These are phyloP conservation scores for Microtus californicus DNA, from an alignment of 2,797 vertebrate species.

Conservation along the genomic window DNA sequence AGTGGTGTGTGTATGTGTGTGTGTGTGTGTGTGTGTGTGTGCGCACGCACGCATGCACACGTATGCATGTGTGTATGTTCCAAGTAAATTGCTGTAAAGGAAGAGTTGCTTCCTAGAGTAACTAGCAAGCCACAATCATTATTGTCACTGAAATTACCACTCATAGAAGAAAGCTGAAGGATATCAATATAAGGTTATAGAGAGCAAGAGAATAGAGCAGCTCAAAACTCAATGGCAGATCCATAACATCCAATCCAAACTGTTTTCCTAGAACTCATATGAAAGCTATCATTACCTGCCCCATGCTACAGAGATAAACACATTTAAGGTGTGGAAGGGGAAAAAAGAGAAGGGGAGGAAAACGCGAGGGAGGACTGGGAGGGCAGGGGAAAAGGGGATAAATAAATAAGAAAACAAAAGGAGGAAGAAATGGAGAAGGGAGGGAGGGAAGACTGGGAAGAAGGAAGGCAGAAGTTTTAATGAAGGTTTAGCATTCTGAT, in stretches of 20 bases:
- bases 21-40: background rate
- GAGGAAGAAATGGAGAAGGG: too few species aligned
- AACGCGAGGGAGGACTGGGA: accelerated
- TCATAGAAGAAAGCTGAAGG: background rate
- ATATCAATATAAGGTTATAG: slow-evolving; percentile 10
- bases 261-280: background rate
- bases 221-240: background rate
- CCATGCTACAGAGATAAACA: background rate
- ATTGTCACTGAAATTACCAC: slow-evolving; percentile 62
- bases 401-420: background rate
- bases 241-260: background rate
- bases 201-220: background rate
- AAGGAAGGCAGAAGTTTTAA: background rate
- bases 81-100: slow-evolving; percentile 26
- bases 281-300: background rate
- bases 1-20: background rate
- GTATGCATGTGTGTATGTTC: background rate
- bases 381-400: background rate
- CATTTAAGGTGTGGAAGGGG: background rate
- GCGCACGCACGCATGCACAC: accelerated
- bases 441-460: background rate
- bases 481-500: background rate
- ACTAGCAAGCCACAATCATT: background rate
- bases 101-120: slow-evolving; percentile 34
- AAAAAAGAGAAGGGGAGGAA: accelerated